phyloP scores from a whole-genome alignment of 2,797 vertebrate species.

The Chiloscyllium punctatum region DNA sequence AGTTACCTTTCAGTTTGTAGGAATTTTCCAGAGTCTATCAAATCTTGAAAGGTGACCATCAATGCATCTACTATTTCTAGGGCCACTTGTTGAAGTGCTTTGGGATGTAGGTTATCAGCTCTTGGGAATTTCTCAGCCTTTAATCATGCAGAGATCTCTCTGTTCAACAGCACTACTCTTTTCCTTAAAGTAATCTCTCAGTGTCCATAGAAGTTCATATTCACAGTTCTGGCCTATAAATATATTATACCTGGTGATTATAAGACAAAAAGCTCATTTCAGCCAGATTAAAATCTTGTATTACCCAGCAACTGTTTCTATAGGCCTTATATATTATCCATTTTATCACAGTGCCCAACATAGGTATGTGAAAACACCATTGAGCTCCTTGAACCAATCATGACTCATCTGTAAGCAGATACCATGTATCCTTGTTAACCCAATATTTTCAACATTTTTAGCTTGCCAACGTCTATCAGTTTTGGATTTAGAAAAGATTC shows the following conservation, averaged over 20 bases:
- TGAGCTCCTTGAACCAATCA: neutral
- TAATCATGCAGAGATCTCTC: no score
- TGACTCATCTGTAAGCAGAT: neutral
- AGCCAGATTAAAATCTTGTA: neutral
- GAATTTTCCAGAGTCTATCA: no score
- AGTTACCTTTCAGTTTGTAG: no score
- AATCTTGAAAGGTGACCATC: no score
- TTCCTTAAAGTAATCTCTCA: neutral
- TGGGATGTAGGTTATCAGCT: no score
- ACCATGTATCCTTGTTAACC: no score
- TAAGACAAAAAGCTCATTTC: neutral
- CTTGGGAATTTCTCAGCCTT: no score
- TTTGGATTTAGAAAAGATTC: neutral
- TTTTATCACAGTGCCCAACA: neutral
- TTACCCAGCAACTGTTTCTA: neutral
- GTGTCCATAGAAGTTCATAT: neutral
- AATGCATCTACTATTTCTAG: no score
- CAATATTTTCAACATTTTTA: neutral
- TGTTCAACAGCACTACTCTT: neutral
- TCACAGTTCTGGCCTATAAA: neutral
- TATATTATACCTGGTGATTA: neutral
- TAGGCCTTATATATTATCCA: neutral
- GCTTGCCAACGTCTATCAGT: neutral
- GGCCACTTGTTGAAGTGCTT: no score
- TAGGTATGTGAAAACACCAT: neutral